Evolutionary conservation across 2,888 invertebrate species (phyloP), one percentile per base, ranked within the genome.

Genomic region (Apamea crenata): DNA sequence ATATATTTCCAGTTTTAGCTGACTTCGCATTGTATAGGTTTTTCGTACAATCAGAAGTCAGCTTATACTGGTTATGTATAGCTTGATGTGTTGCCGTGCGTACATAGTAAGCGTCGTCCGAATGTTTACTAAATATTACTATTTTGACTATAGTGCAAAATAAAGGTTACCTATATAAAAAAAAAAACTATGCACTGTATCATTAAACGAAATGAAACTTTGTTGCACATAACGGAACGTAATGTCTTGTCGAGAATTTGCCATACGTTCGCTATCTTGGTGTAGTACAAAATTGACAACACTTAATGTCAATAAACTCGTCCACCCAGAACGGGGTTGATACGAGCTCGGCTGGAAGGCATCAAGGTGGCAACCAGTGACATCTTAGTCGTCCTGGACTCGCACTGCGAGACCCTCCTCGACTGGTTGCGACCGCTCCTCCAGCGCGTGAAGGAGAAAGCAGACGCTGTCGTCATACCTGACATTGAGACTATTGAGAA

Each of bases 351-450:
- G 59, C 96, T 99, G 86, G 98, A 98, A 74, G 99, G 99, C 67
- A 99, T 99, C 2, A 97, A 98, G 81, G 97, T 97, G 80, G 99
- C 99, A 1, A 93, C 90, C 0, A 99, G 98, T 0, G 98, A 99
- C 91, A 98, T 98, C 40, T 95, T 99, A 75, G 97, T 99, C 69
- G 99, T 99, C 94, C 96, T 99, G 83, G 99, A 99, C 96, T 98
- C 99, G 1, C 99, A 99, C 94, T 99, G 99, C 95, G 99, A 99
- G 96, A 98, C 97, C 3, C 98, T 98, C 78, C 94, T 95, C 53
- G 97, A 98, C 87, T 99, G 99, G 99, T 97, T 99, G 83, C 98
- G 99, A 92, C 99, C 99, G 0, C 95, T 99, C 63, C 96, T 99
- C 86, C 97, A 98, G 84, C 97, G 99, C 79, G 74, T 94, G 32